phyloP scores from a whole-genome alignment of 2,797 vertebrate genomes.

The Hirundo rustica region DNA sequence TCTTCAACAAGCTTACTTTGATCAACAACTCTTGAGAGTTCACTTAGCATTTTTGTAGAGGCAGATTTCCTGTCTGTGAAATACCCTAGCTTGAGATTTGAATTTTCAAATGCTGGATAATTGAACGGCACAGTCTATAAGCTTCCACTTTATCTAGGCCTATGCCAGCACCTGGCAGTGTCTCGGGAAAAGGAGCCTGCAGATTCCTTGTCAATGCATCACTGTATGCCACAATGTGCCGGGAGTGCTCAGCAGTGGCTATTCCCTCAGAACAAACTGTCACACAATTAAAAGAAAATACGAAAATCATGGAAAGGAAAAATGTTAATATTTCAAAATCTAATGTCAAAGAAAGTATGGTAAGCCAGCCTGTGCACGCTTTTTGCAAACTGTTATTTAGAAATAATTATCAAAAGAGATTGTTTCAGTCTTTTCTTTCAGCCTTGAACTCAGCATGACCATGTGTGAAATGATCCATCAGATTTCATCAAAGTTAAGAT shows the following conservation, averaged over 20 bases:
- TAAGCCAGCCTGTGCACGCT: slow-evolving; percentile 14
- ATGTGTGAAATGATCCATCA: slow-evolving; percentile 54
- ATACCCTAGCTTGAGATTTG: neutral
- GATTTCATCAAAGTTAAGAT: slow-evolving; percentile 58
- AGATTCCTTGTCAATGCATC: neutral
- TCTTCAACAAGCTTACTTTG: neutral
- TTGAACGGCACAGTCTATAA: neutral
- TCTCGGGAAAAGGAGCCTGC: neutral
- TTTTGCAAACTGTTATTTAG: slow-evolving; percentile 48
- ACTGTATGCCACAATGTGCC: neutral
- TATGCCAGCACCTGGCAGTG: neutral
- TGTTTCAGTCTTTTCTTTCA: slow-evolving; percentile 2
- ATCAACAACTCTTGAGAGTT: neutral
- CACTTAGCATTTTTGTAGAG: neutral
- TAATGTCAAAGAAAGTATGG: slow-evolving; percentile 19
- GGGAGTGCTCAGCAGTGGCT: neutral
- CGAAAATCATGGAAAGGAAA: neutral
- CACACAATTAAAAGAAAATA: slow-evolving; percentile 18
- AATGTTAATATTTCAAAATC: slow-evolving; percentile 29
- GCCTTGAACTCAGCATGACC: slow-evolving; percentile 46
- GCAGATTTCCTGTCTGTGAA: neutral
- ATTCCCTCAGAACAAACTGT: neutral
- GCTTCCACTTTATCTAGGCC: neutral
- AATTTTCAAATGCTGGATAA: neutral
- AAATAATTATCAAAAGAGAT: slow-evolving; percentile 42